Conservation (phyloP, 2,888 invertebrate genomes). For the Cloeon dipterum region DNA sequence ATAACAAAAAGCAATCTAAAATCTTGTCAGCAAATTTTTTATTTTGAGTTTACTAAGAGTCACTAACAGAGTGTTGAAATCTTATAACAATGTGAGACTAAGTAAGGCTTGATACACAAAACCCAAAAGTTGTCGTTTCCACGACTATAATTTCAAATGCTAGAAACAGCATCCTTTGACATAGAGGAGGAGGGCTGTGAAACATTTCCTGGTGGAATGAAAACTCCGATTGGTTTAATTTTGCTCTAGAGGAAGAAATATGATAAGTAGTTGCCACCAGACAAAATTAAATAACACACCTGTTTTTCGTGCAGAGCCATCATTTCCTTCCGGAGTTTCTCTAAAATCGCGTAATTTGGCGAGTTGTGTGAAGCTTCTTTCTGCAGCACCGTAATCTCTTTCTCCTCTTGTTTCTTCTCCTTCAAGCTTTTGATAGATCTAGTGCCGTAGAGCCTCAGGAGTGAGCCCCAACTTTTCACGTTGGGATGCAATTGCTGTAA, state of each 20-base stretch:
- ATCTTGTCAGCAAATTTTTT: no score
- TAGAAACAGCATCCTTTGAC: no score
- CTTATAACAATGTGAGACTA: no score
- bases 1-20: no score
- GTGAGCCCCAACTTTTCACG: constrained; percentile 82
- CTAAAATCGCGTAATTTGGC: constrained; percentile 75
- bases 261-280: no score
- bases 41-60: no score
- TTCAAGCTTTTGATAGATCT: constrained; percentile 75
- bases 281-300: constrained; percentile 11
- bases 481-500: constrained; percentile 74
- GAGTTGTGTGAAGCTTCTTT: constrained; percentile 73
- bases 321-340: constrained; percentile 68
- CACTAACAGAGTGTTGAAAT: no score
- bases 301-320: constrained; percentile 37
- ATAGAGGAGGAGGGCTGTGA: constrained; percentile 45
- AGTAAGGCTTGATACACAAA: no score
- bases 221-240: constrained; percentile 36
- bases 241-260: constrained; percentile 18
- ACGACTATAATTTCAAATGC: no score
- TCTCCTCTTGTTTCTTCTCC: constrained; percentile 78
- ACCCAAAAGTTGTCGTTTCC: no score
- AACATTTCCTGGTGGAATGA: constrained; percentile 33
- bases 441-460: constrained; percentile 79
- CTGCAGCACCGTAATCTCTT: constrained; percentile 75